phyloP scores from a whole-genome alignment of 2,888 invertebrate species.

The Laspeyria flexula region DNA sequence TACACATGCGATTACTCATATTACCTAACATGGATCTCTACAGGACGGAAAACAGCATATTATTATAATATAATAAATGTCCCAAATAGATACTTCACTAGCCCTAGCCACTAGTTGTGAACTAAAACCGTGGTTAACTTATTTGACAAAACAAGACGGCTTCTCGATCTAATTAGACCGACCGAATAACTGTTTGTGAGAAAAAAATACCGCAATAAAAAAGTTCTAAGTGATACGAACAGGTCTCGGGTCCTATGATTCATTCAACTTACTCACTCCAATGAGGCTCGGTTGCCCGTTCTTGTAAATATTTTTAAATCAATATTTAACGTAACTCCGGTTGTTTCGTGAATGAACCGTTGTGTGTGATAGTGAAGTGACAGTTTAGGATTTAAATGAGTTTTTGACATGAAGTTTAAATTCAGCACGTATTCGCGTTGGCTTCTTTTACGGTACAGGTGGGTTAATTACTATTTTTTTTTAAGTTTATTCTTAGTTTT shows the following conservation, averaged over 20 bases:
- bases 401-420: not conserved
- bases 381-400: too few relatives aligned
- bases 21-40: too few relatives aligned
- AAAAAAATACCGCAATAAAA: conserved; percentile 75
- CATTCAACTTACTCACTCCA: conserved; percentile 71
- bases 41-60: too few relatives aligned
- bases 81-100: too few relatives aligned
- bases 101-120: too few relatives aligned
- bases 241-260: conserved; percentile 68
- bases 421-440: not conserved
- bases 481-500: not conserved
- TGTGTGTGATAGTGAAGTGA: not conserved
- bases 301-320: conserved; percentile 69
- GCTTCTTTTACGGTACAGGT: not conserved
- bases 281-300: conserved; percentile 56
- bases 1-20: too few relatives aligned
- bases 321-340: conserved; percentile 62
- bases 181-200: conserved; percentile 67
- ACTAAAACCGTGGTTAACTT: not conserved
- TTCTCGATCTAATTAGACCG: conserved; percentile 60
- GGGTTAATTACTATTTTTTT: not conserved
- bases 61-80: too few relatives aligned
- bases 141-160: conserved; percentile 1
- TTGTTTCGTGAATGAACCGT: conserved; percentile 6
- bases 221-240: conserved; percentile 72